A percentile compares a stretch with the other conserved stretches of the same genome.
Evolutionary conservation across 1,140 invertebrate species (phyloP).

Genomic region (Caenorhabditis brenneri): DNA sequence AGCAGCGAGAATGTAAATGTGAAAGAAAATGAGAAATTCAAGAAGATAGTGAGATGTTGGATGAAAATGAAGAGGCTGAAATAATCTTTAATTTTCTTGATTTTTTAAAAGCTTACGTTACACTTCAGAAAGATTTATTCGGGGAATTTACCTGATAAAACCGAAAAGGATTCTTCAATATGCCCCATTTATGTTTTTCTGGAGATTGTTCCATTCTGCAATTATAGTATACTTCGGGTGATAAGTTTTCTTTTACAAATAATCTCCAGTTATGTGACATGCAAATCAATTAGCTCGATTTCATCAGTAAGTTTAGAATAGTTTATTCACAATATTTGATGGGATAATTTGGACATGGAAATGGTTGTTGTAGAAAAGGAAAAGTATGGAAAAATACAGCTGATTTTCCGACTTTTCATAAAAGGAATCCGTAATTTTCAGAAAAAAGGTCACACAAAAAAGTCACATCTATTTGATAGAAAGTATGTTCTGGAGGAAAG

Average conservation of each 20-base stretch:
- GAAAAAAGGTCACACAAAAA: neutral
- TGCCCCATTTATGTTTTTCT: neutral
- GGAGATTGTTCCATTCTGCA: neutral
- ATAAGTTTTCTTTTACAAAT: neutral
- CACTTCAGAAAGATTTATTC: neutral
- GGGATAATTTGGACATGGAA: neutral
- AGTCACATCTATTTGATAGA: slow-evolving; percentile 26
- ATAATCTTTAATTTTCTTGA: neutral
- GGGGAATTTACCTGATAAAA: neutral
- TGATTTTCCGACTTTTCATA: neutral
- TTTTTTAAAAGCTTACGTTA: no score
- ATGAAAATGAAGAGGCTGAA: neutral
- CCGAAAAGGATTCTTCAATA: neutral
- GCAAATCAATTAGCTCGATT: no score
- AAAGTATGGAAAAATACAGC: neutral
- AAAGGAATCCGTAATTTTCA: slow-evolving; percentile 18
- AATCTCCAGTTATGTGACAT: neutral
- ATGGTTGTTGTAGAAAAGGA: neutral
- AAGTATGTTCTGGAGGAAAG: neutral
- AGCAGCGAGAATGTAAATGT: neutral
- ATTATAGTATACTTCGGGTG: neutral
- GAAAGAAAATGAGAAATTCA: neutral
- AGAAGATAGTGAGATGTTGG: neutral
- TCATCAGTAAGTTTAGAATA: neutral
- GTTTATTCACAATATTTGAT: slow-evolving; percentile 27